Base-by-base conservation (phyloP, 2,113 vertebrate genomes). In the Ellobius talpinus region DNA sequence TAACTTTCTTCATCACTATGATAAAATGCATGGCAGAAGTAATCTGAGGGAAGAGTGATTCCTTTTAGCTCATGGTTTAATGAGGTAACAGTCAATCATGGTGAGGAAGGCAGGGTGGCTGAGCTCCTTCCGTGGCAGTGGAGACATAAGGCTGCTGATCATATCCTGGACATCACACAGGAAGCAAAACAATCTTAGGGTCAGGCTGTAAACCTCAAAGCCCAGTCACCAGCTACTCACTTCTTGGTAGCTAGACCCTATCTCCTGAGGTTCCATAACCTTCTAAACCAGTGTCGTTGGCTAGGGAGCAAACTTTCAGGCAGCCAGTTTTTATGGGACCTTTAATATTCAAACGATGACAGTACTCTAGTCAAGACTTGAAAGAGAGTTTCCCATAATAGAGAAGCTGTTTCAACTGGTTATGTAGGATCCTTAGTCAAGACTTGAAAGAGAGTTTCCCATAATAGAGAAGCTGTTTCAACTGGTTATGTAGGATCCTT, bases 301-400 rank as follows among this genome's bases (percentile, higher is more conserved):
- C 36, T 73, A 31, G 36, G 50, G 36, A 58, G 16, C n/a, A 55
- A 39, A 42, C 55, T 39, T 47, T 73, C 14, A 42, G 36, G 73
- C 13, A 39, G 68, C 50, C 31, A 72, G 47, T 4, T 52, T 72
- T 50, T 87, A 45, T 45, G 45, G 42, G 19, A 70, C 33, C 7
- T 72, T 55, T 88, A 14, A 2, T n/a, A 52, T 39, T 72, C 66
- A 52, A 52, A 70, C 12, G 7, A n/a, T 39, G 66, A 72, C 12
- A 55, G 24, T 89, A 33, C 24, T 39, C 68, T 39, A 73, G 52
- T 36, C 42, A 65, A 70, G 63, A 23, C 50, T 81, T 89, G 55
- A 91, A 93, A 96, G 63, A 23, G 52, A 88, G n/a, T 74, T 86
- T 96, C 11, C 12, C 2, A 84, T 36, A 76, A n/a, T 36, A 78